Conservation (phyloP, 2,797 vertebrate genomes). For the Australoheros facetus region DNA sequence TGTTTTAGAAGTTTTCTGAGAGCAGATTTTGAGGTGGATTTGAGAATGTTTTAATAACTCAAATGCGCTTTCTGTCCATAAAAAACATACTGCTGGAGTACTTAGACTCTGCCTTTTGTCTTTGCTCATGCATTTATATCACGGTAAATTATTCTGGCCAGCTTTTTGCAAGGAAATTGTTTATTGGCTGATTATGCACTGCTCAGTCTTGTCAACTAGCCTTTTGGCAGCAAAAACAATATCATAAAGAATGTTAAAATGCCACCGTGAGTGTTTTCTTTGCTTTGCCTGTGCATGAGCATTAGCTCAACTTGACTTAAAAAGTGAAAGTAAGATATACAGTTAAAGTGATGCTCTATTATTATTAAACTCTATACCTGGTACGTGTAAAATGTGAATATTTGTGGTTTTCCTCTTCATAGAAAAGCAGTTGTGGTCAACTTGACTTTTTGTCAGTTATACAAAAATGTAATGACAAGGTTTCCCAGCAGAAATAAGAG, state of each 20-base stretch:
- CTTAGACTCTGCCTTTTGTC: not conserved
- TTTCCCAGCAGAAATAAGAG: conserved; percentile 3
- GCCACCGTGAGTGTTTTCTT: too few relatives aligned
- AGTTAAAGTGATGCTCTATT: not conserved
- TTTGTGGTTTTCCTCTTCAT: not conserved
- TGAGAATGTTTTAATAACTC: not conserved
- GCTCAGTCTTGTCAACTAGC: not conserved
- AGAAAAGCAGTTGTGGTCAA: not conserved
- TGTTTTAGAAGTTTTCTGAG: conserved; percentile 46
- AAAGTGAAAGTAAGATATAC: not conserved
- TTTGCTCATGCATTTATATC: not conserved
- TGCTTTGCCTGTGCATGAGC: not conserved
- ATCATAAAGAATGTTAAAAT: not conserved
- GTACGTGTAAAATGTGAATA: not conserved
- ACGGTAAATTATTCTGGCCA: not conserved
- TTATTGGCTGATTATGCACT: not conserved
- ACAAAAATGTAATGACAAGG: not conserved
- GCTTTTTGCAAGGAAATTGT: not conserved
- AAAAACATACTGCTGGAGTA: not conserved
- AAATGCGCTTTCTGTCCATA: not conserved
- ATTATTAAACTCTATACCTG: not conserved
- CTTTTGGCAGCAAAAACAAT: not conserved
- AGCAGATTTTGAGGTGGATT: conserved; percentile 2
- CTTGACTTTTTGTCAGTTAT: not conserved
- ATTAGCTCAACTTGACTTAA: not conserved